Conservation (phyloP, 2,113 vertebrate genomes). For the Zapus hudsonius region DNA sequence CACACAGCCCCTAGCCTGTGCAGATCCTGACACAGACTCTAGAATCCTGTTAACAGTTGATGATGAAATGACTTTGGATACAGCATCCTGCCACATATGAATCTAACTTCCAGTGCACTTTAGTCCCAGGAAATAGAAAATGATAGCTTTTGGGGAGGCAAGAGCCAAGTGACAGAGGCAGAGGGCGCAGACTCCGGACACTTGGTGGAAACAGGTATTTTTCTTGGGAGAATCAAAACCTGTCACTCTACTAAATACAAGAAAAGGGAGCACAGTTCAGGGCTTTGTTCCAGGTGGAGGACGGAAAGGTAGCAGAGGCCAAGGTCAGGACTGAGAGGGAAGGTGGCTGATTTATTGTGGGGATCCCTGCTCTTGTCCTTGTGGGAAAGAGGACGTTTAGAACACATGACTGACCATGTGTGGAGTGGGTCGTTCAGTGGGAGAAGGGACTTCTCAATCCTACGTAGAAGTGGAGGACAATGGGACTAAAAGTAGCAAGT, state of each 20-base stretch:
- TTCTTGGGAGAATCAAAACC: conserved; percentile 81
- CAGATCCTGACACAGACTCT: neutral
- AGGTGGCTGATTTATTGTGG: conserved; percentile 72
- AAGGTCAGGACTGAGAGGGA: conserved; percentile 74
- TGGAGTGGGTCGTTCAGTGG: no score
- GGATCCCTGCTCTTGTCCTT: neutral
- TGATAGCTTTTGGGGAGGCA: conserved; percentile 78
- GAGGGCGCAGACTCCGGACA: conserved; percentile 70
- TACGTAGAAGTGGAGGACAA: rapidly evolving
- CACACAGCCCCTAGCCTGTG: neutral
- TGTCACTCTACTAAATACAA: conserved; percentile 79
- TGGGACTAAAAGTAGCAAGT: neutral
- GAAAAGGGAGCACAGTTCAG: conserved; percentile 71
- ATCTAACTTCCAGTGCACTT: neutral
- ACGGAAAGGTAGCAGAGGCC: conserved; percentile 67
- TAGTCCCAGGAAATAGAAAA: conserved; percentile 73
- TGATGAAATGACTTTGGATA: neutral
- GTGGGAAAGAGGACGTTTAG: conserved; percentile 1
- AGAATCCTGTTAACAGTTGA: neutral
- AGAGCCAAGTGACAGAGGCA: conserved; percentile 75
- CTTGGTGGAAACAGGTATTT: conserved; percentile 80
- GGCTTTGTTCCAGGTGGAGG: conserved; percentile 75
- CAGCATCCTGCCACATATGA: neutral
- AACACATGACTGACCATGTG: neutral
- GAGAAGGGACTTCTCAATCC: neutral